Evolutionary conservation across 2,888 invertebrate species (phyloP), one percentile per base, ranked within the genome.

Genomic region (Amphiduros pacificus): DNA sequence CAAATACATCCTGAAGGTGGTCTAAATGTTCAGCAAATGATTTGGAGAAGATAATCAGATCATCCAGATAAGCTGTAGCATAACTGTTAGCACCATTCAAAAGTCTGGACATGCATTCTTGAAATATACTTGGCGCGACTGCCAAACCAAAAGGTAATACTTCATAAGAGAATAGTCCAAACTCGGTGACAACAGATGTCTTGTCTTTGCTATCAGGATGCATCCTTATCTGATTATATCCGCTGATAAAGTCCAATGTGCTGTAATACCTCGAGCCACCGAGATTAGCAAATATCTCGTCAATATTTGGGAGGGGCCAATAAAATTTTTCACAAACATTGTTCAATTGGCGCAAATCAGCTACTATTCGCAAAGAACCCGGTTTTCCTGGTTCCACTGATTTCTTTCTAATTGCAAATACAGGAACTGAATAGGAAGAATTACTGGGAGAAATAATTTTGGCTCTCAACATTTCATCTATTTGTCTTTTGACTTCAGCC

Each of bases 51-150:
- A 57, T 28, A 28, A 48, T 9, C 6, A 57, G 20, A 49, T 57
- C 57, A 22, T 57, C 50, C 49, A 57, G 17, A 22, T 57, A 57
- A 9, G 22, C 24, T 5, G 17, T 22, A 22, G 51, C 51, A 51
- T 22, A 24, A 17, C 26, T 24, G 26, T 24, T 51, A 5, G 17
- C 9, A 9, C 51, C 51, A 27, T 27, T 51, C 17, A 51, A 26
- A 17, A 51, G 17, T 9, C 17, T 9, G 6, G 24, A 4, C 51
- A 51, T 51, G 9, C 24, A 27, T 9, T 6, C 5, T 26, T 51
- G 51, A 27, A 51, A 51, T 9, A 51, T 27, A 5, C 6, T 9
- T 3, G 51, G 51, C 17, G 51, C 51, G 9, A 4, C 26, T 4
- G 22, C 6, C 2, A 51, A 6, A 22, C 51, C 51, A 51, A 51